Percentiles rank a stretch among this genome's conserved stretches.
These are phyloP conservation scores for Tragopan temminckii DNA, from an alignment of 2,797 vertebrate genomes.

Conservation along the genomic window DNA sequence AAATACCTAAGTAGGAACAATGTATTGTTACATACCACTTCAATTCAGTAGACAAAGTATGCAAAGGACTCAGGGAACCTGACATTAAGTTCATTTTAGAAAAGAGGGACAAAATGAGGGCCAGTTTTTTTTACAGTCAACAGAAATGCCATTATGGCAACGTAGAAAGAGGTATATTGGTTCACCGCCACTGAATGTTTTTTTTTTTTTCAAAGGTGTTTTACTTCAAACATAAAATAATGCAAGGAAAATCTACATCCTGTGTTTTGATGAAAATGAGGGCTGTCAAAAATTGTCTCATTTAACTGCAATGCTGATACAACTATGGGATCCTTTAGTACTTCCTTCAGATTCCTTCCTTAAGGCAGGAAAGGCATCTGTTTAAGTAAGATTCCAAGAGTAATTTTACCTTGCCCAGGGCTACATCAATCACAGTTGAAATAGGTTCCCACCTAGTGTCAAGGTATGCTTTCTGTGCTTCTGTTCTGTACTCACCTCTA, in stretches of 20 bases:
- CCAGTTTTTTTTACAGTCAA: background rate
- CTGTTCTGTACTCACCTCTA: background rate
- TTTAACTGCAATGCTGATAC: background rate
- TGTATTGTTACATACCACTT: background rate
- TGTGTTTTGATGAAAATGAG: background rate
- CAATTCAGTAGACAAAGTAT: background rate
- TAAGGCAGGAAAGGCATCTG: background rate
- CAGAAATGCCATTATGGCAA: background rate
- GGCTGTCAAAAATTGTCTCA: background rate
- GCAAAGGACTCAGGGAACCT: background rate
- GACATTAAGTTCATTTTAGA: background rate
- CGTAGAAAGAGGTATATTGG: background rate
- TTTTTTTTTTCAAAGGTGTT: background rate
- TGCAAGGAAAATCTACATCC: background rate
- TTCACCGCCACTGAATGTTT: background rate
- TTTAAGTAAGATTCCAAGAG: background rate
- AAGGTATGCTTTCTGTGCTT: background rate
- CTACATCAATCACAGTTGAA: background rate
- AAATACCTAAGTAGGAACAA: background rate
- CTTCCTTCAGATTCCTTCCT: background rate
- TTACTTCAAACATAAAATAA: background rate
- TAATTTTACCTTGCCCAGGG: background rate
- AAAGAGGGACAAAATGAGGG: background rate
- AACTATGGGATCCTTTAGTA: background rate
- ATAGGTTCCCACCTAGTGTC: accelerated